Base-by-base conservation (phyloP, 2,113 vertebrate species). In the Cavia porcellus region DNA sequence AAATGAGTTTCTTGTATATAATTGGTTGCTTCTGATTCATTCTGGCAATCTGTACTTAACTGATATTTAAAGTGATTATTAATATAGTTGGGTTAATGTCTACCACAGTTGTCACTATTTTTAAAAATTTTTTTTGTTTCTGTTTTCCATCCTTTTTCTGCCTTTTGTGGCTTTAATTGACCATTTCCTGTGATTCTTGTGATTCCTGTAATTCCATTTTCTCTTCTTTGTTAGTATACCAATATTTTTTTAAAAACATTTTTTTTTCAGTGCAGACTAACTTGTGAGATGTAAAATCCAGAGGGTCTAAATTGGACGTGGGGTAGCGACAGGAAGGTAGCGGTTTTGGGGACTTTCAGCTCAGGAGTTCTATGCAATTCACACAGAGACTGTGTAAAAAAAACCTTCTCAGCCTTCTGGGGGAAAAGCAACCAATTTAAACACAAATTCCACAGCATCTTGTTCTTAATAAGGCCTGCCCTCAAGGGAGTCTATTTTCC, bases 401-500 rank as follows among this genome's bases (percentile, higher is more conserved):
- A 84, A 64, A 42, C 19, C 12, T 50, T 2, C 15, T 50, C 3
- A 7, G 35, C 11, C 47, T 95, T 83, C 66, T 57, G 2, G 38
- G 55, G 20, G 30, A 8, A 62, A 91, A 86, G 57, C 35, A 52
- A 55, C 89, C 6, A 42, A 66, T 80, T 22, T 80, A 52, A 94
- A 89, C 7, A 83, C 14, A 17, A 52, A 62, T 3, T 15, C 89
- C 57, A 68, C 62, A 32, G 24, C 20, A 19, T 84, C 85, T 86
- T 38, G 30, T 87, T 82, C 59, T 86, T 68, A 68, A 38, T n/a
- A 75, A 94, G 35, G 30, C 3, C 32, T 82, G 55, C 1, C 42
- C 24, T 88, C 42, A 59, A 55, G 25, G 79, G 75, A 90, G 90
- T 50, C 70, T 72, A 8, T 61, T 97, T 92, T 45, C 64, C 42